Percentiles rank a stretch among this genome's conserved stretches.
phyloP scores from a whole-genome alignment of 2,113 vertebrate species.

The Aegypius monachus region DNA sequence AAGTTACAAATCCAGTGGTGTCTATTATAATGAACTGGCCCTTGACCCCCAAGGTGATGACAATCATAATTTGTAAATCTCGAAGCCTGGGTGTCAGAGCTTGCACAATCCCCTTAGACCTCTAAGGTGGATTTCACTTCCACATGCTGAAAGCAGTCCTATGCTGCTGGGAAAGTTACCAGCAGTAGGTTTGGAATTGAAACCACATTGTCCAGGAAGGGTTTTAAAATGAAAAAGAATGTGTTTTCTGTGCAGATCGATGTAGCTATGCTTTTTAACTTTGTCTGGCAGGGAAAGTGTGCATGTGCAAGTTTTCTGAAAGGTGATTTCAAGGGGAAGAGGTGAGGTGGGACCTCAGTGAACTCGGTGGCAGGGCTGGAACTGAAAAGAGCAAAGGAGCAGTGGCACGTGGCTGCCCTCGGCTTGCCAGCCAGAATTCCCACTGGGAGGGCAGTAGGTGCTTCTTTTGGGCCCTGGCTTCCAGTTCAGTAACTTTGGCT shows the following conservation, averaged over 20 bases:
- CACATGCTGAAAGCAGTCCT: not conserved
- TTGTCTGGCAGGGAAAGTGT: not conserved
- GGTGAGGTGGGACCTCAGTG: not conserved
- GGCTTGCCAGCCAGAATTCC: not conserved
- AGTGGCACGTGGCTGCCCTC: not conserved
- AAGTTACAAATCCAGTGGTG: not conserved
- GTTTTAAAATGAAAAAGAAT: not conserved
- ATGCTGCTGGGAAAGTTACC: not conserved
- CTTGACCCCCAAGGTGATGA: not conserved
- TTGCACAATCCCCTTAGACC: not conserved
- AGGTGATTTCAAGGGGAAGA: not conserved
- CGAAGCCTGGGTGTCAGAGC: not conserved
- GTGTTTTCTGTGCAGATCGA: fast-evolving
- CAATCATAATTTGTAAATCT: not conserved
- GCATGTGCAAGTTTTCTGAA: not conserved
- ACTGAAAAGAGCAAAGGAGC: not conserved
- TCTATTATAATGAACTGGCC: not conserved
- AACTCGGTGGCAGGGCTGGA: not conserved
- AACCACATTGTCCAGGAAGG: not conserved
- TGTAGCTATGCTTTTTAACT: not conserved
- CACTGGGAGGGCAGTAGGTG: fast-evolving
- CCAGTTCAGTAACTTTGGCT: not conserved
- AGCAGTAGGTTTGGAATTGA: not conserved
- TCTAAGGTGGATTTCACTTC: not conserved
- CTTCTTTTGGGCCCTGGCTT: not conserved